phyloP scores from a whole-genome alignment of 2,113 vertebrate species.

The Mellivora capensis region DNA sequence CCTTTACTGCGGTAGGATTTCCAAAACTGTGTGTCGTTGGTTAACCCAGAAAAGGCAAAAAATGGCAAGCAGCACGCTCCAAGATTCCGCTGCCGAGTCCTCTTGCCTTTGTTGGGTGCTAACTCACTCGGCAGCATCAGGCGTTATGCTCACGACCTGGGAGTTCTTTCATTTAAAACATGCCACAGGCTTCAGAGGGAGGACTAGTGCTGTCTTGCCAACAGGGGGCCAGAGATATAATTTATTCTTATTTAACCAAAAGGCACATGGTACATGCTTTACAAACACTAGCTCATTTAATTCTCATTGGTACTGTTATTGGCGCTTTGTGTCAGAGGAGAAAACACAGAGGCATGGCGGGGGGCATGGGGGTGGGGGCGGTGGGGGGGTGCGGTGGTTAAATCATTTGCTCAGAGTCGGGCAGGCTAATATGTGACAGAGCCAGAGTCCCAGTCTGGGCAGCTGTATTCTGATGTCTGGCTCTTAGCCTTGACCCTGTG shows the following conservation, averaged over 20 bases:
- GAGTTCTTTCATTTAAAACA: slow-evolving; percentile 17
- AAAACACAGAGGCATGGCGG: neutral
- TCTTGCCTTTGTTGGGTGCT: neutral
- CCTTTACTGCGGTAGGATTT: slow-evolving; percentile 30
- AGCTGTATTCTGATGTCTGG: neutral
- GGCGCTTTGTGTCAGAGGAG: neutral
- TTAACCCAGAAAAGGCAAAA: slow-evolving; percentile 24
- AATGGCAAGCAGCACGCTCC: neutral
- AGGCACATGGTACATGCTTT: slow-evolving; percentile 1
- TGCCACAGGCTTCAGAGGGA: neutral
- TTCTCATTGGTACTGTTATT: neutral
- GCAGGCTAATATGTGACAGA: neutral
- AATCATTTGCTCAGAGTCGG: neutral
- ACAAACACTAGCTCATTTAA: slow-evolving; percentile 21
- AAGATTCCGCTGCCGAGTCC: neutral
- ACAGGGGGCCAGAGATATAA: neutral
- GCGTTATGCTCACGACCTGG: neutral
- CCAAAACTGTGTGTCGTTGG: slow-evolving; percentile 5
- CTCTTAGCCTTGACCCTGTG: slow-evolving; percentile 7
- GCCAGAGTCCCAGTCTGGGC: neutral
- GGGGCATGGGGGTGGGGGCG: no score
- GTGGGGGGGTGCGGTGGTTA: neutral
- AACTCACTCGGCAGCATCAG: neutral
- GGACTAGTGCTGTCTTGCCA: neutral
- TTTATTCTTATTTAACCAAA: slow-evolving; percentile 33